Evolutionary conservation across 1,140 invertebrate genomes (phyloP), one percentile per base, ranked within the genome.

Genomic region (Aphelinus atriplicis): DNA sequence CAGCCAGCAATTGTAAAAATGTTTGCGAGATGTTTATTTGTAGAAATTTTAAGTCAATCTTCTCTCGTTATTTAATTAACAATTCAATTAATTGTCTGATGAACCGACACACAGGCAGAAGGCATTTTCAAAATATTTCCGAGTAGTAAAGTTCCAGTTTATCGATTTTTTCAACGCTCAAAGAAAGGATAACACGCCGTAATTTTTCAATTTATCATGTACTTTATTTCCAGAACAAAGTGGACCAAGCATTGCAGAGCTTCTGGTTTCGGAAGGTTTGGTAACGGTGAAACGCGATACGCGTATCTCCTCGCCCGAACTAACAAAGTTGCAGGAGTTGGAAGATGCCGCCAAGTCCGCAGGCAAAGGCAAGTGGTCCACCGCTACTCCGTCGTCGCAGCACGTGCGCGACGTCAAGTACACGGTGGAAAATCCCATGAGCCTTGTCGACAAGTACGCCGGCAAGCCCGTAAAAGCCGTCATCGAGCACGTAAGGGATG

Each of bases 401-500:
- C 94, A 96, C 84, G 89, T 97, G 1, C 91, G 97, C 48, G 91
- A 95, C 79, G 92, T 99, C 71, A 97, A 94, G 81, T 98, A 96
- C 94, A 90, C 88, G 9, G 89, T 96, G 47, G 97, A 98, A 43
- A 94, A 95, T 85, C 92, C 95, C 3, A 90, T 93, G 58, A 90
- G 91, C 63, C 93, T 98, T 84, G 93, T 97, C 7, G 95, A 97
- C 71, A 92, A 94, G 76, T 91, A 92, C 76, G 91, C 91, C 50
- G 91, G 92, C 53, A 95, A 96, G 82, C 94, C 94, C 0, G 88
- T 97, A 7, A 90, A 93, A 85, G 96, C 96, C 65, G 92, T 98
- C 47, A 95, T 99, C 82, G 97, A 99, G 87, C 94, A 97, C 90
- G 97, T 99, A 1, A 91, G 97, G 75, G 97, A 99, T 89, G 98